Percentiles rank a stretch among this genome's conserved stretches.
These are phyloP conservation scores for Merodon equestris DNA, from an alignment of 2,888 invertebrate genomes.

Conservation along the genomic window DNA sequence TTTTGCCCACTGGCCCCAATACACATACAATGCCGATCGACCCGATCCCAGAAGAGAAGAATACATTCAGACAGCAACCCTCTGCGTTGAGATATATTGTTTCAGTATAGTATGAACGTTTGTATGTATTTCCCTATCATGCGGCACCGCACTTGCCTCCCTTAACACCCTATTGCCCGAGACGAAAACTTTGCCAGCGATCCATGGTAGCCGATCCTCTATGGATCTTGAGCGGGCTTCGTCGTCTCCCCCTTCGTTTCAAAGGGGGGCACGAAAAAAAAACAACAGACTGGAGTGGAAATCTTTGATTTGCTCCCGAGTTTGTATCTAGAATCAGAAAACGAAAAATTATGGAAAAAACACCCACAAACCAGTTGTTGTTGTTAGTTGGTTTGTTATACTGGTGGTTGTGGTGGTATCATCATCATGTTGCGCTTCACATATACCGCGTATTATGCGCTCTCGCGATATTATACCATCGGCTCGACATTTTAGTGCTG, in stretches of 20 bases:
- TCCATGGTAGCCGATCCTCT: too few species aligned
- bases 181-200: constrained; percentile 16
- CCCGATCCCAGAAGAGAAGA: constrained; percentile 54
- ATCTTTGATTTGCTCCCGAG: constrained; percentile 53
- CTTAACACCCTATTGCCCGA: constrained; percentile 9
- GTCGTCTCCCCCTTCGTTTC: too few species aligned
- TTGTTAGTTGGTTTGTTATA: constrained; percentile 26
- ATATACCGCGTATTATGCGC: constrained; percentile 37
- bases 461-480: constrained; percentile 47
- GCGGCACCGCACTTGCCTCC: constrained; percentile 13
- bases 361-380: too few species aligned
- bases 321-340: constrained; percentile 40
- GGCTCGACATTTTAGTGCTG: neutral
- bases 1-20: constrained; percentile 59
- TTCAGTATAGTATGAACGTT: neutral
- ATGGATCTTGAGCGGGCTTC: constrained; percentile 23
- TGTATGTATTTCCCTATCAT: constrained; percentile 25
- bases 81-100: constrained; percentile 32
- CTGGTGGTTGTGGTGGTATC: constrained; percentile 57
- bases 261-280: too few species aligned
- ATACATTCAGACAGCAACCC: constrained; percentile 46
- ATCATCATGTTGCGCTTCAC: constrained; percentile 48
- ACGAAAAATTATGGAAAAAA: constrained; percentile 11
- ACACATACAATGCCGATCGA: constrained; percentile 32
- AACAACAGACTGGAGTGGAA: constrained; percentile 51